Evolutionary conservation across 1,140 invertebrate species (phyloP), one percentile per base, ranked within the genome.

Genomic region (Cydia strobilella): DNA sequence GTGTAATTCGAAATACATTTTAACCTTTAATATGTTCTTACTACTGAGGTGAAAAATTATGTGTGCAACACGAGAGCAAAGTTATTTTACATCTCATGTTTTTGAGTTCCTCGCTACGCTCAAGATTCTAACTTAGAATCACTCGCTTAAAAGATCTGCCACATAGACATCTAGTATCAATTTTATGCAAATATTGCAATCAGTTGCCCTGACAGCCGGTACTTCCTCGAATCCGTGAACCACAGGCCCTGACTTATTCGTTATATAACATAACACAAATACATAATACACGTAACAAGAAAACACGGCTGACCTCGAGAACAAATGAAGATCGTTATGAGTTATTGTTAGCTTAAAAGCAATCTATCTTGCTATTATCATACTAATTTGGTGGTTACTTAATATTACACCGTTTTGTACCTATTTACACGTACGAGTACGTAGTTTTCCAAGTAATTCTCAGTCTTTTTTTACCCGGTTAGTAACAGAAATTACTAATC

Each of bases 281-380:
- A 59, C 54, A 59, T 59, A 31, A 31, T 31, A 59, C 18, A 59
- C 54, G 54, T 23, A 59, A 59, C 54, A 23, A 59, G 54, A 59
- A 59, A 59, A 59, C 51, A 54, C 20, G 9, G 54, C 10, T 9
- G 54, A n/a, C 54, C 54, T 59, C 54, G 54, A 59, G 9, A 59
- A 59, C 54, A 59, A 59, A 59, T 59, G 54, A 59, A 23, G 54
- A 59, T 59, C 54, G 54, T 59, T 59, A 59, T 9, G 18, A 59
- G 54, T 59, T n/a, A 59, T 59, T 59, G 54, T 59, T 59, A 10
- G 9, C 54, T 23, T 59, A 59, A 59, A 59, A 59, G 54, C 54
- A 59, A 59, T 59, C 18, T 59, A 59, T 59, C 54, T 59, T 59
- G 20, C 23, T 59, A 59, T 59, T 59, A 23, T 59, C 18, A 1